phyloP scores from a whole-genome alignment of 2,113 vertebrate genomes.

The Onychostruthus taczanowskii region DNA sequence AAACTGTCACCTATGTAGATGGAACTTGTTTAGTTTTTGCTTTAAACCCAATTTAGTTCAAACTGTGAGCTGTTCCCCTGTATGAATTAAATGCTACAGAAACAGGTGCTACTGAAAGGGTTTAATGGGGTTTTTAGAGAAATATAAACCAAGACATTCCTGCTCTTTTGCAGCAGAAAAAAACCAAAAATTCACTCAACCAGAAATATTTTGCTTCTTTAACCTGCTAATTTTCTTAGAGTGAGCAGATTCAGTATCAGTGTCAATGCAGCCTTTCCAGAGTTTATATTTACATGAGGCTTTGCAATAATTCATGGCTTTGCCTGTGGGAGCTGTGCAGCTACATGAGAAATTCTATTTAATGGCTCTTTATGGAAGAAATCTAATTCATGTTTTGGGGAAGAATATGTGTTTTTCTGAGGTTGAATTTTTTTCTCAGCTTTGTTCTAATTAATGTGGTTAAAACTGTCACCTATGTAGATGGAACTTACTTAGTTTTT shows the following conservation, averaged over 20 bases:
- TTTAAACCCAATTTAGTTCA: not conserved
- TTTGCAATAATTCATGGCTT: not conserved
- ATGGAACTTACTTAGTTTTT: not conserved
- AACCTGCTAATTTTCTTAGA: not conserved
- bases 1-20: not conserved
- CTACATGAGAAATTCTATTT: not conserved
- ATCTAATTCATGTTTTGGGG: not conserved
- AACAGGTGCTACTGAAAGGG: not conserved
- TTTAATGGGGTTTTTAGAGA: not conserved
- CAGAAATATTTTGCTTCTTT: not conserved
- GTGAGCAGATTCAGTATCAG: not conserved
- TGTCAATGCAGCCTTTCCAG: not conserved
- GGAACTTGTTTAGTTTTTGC: not conserved
- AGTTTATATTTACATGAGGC: not conserved
- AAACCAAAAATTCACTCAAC: not conserved
- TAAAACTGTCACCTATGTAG: not conserved
- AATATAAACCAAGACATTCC: not conserved
- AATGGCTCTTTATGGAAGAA: not conserved
- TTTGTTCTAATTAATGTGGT: not conserved
- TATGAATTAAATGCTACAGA: not conserved
- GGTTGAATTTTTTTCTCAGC: not conserved
- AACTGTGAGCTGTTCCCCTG: not conserved
- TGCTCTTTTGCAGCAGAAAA: not conserved
- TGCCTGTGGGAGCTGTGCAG: not conserved
- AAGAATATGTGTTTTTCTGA: not conserved